These are phyloP conservation scores for Pagrus major DNA, from an alignment of 2,113 vertebrate genomes.

Conservation along the genomic window DNA sequence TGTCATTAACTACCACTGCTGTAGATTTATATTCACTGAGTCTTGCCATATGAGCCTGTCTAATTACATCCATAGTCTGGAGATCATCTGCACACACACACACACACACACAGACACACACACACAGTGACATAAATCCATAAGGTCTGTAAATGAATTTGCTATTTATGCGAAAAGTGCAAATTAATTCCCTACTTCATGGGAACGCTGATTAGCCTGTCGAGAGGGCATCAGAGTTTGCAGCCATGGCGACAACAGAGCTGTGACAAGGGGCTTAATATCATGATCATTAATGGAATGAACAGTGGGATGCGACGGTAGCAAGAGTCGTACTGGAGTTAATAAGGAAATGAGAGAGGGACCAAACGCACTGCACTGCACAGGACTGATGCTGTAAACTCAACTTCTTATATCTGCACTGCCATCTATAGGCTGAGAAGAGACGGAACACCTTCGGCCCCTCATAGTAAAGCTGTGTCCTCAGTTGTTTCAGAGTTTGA, in stretches of 20 bases:
- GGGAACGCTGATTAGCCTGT: neutral
- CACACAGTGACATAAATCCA: slow-evolving; percentile 21
- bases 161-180: slow-evolving; percentile 10
- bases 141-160: slow-evolving; percentile 10
- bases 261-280: slow-evolving; percentile 4
- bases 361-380: slow-evolving; percentile 12
- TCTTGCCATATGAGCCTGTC: slow-evolving; percentile 39
- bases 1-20: slow-evolving; percentile 63
- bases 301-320: slow-evolving; percentile 5
- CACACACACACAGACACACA: slow-evolving; percentile 5
- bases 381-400: neutral
- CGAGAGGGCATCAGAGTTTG: slow-evolving; percentile 24
- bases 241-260: slow-evolving; percentile 22
- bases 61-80: slow-evolving; percentile 49
- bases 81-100: slow-evolving; percentile 23
- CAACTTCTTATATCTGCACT: slow-evolving; percentile 24
- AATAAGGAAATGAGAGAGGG: slow-evolving; percentile 16
- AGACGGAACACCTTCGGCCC: slow-evolving; percentile 4
- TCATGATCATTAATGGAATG: slow-evolving; percentile 26
- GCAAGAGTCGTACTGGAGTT: slow-evolving; percentile 1
- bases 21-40: slow-evolving; percentile 59
- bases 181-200: slow-evolving; percentile 25
- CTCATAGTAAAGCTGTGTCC: neutral
- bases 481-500: neutral
- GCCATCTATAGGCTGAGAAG: slow-evolving; percentile 66